phyloP scores from a whole-genome alignment of 2,888 invertebrate species.

The Drosophila incognita region DNA sequence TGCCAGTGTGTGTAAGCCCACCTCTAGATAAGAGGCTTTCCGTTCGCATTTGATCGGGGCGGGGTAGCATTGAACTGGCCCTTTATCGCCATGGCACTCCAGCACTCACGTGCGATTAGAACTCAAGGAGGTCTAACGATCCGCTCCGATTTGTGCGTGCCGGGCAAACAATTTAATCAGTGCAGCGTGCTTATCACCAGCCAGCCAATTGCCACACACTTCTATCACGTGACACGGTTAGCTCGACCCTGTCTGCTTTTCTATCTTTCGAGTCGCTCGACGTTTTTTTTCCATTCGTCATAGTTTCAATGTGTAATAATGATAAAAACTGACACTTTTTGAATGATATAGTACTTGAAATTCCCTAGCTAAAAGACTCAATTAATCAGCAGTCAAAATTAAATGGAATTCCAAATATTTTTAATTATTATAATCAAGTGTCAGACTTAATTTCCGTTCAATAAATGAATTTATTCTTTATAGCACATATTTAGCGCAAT shows the following conservation, averaged over 20 bases:
- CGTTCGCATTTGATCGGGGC: neutral
- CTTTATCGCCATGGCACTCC: slow-evolving; percentile 16
- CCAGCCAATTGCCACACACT: slow-evolving; percentile 59
- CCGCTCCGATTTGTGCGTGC: slow-evolving; percentile 48
- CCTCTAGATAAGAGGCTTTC: slow-evolving; percentile 4
- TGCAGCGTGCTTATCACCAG: slow-evolving; percentile 50
- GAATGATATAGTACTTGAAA: neutral
- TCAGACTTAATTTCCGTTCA: slow-evolving; percentile 1
- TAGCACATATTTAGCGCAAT: slow-evolving; percentile 2
- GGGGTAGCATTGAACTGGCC: slow-evolving; percentile 26
- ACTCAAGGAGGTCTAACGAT: neutral
- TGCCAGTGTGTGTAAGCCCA: neutral
- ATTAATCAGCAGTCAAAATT: slow-evolving; percentile 11
- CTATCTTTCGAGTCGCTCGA: slow-evolving; percentile 11
- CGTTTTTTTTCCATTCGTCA: slow-evolving; percentile 40
- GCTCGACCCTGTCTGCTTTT: slow-evolving; percentile 20
- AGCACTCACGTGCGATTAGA: slow-evolving; percentile 26
- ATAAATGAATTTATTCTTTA: slow-evolving; percentile 24
- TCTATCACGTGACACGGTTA: slow-evolving; percentile 61
- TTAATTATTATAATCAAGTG: slow-evolving; percentile 1
- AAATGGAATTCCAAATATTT: neutral
- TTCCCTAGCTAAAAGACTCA: slow-evolving; percentile 7
- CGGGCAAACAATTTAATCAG: slow-evolving; percentile 68
- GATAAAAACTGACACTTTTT: slow-evolving; percentile 3
- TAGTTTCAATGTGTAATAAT: slow-evolving; percentile 26